Evolutionary conservation across 2,888 invertebrate genomes (phyloP), one percentile per base, ranked within the genome.

Genomic region (Clunio marinus): DNA sequence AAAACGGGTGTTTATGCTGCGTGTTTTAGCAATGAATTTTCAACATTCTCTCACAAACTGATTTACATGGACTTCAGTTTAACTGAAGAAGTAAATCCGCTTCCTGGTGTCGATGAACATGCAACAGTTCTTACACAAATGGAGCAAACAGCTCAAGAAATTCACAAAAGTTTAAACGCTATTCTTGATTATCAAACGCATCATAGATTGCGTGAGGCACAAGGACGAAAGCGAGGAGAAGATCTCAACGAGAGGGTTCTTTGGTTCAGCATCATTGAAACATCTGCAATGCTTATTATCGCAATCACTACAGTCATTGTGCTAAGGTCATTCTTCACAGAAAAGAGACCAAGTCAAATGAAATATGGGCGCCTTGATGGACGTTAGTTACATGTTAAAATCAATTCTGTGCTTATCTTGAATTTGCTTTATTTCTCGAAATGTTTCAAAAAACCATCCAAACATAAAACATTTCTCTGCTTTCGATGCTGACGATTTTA

Each of bases 11-110:
- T 89, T 0, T 94, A 93, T 76, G 86, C 87, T 71, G 90, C 90
- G 10, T 97, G 99, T 80, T 99, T 99, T 80, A 96, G 96, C 77
- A 99, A 99, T 81, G 96, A 99, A 79, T 99, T 99, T 78, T 98
- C 98, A 59, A 97, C 98, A 68, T 97, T 98, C 80, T 94, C 96
- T 5, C 98, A 99, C 77, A 99, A 99, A 80, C 84, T 97, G 72
- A 94, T 99, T 24, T 99, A 98, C 79, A 93, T 99, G 88, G 97
- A 97, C 78, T 89, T 98, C 75, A 93, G 63, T 35, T 46, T 95
- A 86, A 93, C 95, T 27, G 96, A 96, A 2, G 94, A 96, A 17
- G 95, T 96, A 77, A 83, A 86, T 58, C 86, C 91, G 0, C 79
- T 93, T 24, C 92, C 93, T 13, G 93, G 93, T 15, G 80, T 92